Base-by-base conservation (phyloP, 2,797 vertebrate genomes). In the Sternarchorhynchus goeldii region DNA sequence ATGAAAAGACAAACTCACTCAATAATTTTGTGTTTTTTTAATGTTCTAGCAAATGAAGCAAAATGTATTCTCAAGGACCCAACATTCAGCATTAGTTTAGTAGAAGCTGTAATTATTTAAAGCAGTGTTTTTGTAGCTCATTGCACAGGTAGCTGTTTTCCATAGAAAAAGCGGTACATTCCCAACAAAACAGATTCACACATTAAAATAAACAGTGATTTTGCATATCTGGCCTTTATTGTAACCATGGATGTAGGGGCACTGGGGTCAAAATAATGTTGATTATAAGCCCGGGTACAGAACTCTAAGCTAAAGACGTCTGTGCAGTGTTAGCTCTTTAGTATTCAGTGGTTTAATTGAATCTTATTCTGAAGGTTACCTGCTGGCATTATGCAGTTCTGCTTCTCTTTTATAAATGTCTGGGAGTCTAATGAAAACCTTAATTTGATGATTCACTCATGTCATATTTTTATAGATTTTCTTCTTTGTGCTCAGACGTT, bases 121-220 rank as follows among this genome's bases (percentile, higher is more conserved):
- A 76, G 50, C 63, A 20, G 45, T 58, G 66, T 79, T 79, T 81
- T 31, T 79, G 73, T 63, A 78, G 76, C 85, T 86, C 85, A 84
- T 75, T 78, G 71, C 64, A 75, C 70, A 79, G 81, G 81, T 77
- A 81, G 79, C 53, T 66, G 34, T 69, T 60, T 62, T 78, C 81
- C 55, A 67, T 20, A 36, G 81, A 76, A 71, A 81, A 55, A 77
- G 34, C 6, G 34, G 39, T 76, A 14, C 63, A 25, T 81, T 75
- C 64, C 67, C 73, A 73, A 77, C 57, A 63, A 53, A 78, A 82
- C 74, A 73, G n/a, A 78, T 75, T 74, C 75, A n/a, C 62, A 73
- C 25, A 50, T 64, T 73, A 66, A 62, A 78, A 66, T 76, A 77
- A 75, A 77, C 56, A 63, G 64, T 17, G 39, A 53, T 62, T 41